Evolutionary conservation across 1,140 invertebrate species (phyloP), one percentile per base, ranked within the genome.

Genomic region (Orius laevigatus): DNA sequence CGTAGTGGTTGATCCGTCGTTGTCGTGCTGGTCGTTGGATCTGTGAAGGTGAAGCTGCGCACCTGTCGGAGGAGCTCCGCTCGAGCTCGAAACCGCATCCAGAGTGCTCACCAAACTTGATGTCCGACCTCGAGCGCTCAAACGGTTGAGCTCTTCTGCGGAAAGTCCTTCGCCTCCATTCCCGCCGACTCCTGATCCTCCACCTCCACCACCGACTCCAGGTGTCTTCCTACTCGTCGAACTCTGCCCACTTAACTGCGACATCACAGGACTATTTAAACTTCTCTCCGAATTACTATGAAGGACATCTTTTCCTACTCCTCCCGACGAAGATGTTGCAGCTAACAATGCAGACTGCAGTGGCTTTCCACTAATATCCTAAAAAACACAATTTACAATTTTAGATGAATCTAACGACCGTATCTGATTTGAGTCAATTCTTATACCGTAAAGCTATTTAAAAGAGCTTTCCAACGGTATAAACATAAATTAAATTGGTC

Each of bases 291-390:
- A 90, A 63, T 88, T 89, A 55, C 82, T 88, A 63, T 85, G 82
- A 18, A 85, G 64, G 0, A 74, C 80, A 58, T 85, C 82, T 5
- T 82, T 83, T 5, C 82, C 82, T 0, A 84, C 81, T 6, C 82
- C 82, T 0, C 79, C 83, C 0, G 82, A 86, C 44, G 81, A 84
- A 3, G 84, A 88, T 0, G 84, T 87, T 3, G 86, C 89, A 1
- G 85, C 86, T 39, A 92, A 62, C 5, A 93, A 66, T 1, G 87
- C 87, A 51, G 80, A 86, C 60, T 92, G 89, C 19, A 91, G 60
- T 1, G 86, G 86, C 59, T 91, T 92, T 0, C 88, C 88, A 54
- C 87, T 91, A 54, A 94, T 89, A 63, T 93, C 89, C 63, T 92
- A 85, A 10, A 54, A 52, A 12, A 54, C 20, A 12, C 35, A 48